Evolutionary conservation across 2,797 vertebrate genomes (phyloP).

Genomic region (Ataeniobius toweri): DNA sequence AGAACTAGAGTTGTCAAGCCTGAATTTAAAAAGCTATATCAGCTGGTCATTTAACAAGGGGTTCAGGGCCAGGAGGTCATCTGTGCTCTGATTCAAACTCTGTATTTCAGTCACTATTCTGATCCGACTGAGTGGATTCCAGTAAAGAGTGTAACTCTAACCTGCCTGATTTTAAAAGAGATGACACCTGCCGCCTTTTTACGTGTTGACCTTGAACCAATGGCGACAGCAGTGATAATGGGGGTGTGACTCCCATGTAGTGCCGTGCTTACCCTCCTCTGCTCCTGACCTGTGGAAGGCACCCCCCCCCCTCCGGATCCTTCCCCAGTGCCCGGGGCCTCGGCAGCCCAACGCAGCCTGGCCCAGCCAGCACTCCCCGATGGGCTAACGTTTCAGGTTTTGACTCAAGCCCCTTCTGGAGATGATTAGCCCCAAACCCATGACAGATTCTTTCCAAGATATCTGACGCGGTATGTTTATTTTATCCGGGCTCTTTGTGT

Average conservation of each 20-base stretch:
- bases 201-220: conserved; percentile 47
- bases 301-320: conserved; percentile 81
- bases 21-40: conserved; percentile 29
- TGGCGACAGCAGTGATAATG: neutral
- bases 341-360: conserved; percentile 51
- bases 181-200: conserved; percentile 81
- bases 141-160: conserved; percentile 78
- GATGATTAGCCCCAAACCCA: conserved; percentile 99
- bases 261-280: conserved; percentile 79
- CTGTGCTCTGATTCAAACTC: conserved; percentile 7
- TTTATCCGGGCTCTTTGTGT: conserved; percentile 99
- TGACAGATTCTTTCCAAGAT: conserved; percentile 99
- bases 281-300: conserved; percentile 92
- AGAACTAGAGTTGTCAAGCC: conserved; percentile 9
- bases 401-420: conserved; percentile 99
- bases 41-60: conserved; percentile 30
- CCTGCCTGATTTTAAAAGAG: conserved; percentile 67
- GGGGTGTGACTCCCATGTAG: conserved; percentile 3
- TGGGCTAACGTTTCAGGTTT: conserved; percentile 98
- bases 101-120: conserved; percentile 11
- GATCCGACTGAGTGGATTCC: conserved; percentile 6
- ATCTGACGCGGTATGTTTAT: conserved; percentile 99
- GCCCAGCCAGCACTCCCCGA: conserved; percentile 80
- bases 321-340: conserved; percentile 82
- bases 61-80: conserved; percentile 20